These are phyloP conservation scores for Fistularia tabacaria DNA, from an alignment of 2,797 vertebrate genomes.

Conservation along the genomic window DNA sequence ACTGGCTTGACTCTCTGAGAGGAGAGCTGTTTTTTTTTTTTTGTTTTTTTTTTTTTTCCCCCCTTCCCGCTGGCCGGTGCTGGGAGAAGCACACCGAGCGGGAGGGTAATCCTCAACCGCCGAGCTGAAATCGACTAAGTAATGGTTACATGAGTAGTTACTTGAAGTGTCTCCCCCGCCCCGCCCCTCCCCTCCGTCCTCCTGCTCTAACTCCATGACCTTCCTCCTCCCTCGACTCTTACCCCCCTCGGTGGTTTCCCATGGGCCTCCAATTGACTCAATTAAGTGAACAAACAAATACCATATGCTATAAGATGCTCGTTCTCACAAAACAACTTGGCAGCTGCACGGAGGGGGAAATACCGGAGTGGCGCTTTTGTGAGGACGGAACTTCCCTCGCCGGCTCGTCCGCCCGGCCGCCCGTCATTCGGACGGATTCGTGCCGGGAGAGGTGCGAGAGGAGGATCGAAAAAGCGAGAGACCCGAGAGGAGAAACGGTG, in stretches of 20 bases:
- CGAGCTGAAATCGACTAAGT: conserved; percentile 51
- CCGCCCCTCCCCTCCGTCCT: conserved; percentile 30
- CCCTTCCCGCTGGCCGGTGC: no score
- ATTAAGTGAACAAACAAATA: conserved; percentile 72
- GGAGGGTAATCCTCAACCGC: conserved; percentile 40
- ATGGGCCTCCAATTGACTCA: conserved; percentile 72
- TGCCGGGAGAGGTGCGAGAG: no score
- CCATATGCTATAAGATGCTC: conserved; percentile 63
- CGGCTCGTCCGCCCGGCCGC: not conserved
- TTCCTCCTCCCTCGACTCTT: conserved; percentile 56
- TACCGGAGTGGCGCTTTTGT: not conserved
- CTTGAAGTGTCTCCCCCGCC: conserved; percentile 24
- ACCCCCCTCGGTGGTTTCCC: conserved; percentile 72
- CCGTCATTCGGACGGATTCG: conserved; percentile 10
- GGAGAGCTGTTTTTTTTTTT: not conserved
- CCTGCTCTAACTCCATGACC: conserved; percentile 60
- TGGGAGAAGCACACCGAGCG: conserved; percentile 32
- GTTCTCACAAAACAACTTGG: conserved; percentile 43
- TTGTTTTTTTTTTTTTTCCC: no score
- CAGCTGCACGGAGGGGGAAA: conserved; percentile 27
- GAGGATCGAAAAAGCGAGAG: conserved; percentile 30
- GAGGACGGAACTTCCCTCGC: not conserved
- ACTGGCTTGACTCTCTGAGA: conserved; percentile 11
- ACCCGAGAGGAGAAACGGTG: conserved; percentile 17
- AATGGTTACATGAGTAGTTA: conserved; percentile 48